Evolutionary conservation across 1,140 invertebrate species (phyloP).

Genomic region (Anthonomus grandis): DNA sequence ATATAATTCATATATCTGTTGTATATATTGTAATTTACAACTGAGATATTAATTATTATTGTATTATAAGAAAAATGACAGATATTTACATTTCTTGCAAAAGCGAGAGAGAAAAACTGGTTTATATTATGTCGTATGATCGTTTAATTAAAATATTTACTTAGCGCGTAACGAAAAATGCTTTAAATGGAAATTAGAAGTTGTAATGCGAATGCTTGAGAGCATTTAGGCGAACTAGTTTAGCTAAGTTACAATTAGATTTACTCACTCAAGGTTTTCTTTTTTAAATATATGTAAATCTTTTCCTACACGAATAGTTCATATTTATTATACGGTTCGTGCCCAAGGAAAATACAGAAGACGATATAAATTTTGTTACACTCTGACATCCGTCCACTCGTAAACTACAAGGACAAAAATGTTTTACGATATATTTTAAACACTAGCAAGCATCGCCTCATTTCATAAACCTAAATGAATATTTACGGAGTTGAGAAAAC

Average conservation of each 20-base stretch:
- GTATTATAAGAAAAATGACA: no score
- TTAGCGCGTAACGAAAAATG: no score
- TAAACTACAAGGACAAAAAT: slow-evolving; percentile 14
- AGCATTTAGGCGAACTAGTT: neutral
- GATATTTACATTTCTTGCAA: neutral
- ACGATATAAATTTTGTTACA: slow-evolving; percentile 11
- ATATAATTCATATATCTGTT: no score
- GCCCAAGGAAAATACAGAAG: slow-evolving; percentile 10
- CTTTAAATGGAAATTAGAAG: no score
- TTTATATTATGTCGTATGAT: neutral
- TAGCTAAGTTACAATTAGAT: slow-evolving; percentile 13
- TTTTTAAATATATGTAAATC: slow-evolving; percentile 21
- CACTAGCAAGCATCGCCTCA: no score
- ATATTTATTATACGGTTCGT: slow-evolving; percentile 9
- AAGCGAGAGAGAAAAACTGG: neutral
- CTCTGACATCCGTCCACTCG: slow-evolving; percentile 8
- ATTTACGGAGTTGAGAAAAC: no score
- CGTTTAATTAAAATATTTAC: neutral
- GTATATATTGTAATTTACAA: no score
- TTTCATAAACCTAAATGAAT: no score
- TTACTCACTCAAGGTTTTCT: slow-evolving; percentile 17
- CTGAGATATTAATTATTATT: no score
- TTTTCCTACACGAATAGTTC: slow-evolving; percentile 4
- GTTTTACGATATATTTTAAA: slow-evolving; percentile 10
- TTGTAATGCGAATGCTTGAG: neutral